phyloP scores from a whole-genome alignment of 35 echinoderm and acorn worm genomes.

The Ptychodera flava region DNA sequence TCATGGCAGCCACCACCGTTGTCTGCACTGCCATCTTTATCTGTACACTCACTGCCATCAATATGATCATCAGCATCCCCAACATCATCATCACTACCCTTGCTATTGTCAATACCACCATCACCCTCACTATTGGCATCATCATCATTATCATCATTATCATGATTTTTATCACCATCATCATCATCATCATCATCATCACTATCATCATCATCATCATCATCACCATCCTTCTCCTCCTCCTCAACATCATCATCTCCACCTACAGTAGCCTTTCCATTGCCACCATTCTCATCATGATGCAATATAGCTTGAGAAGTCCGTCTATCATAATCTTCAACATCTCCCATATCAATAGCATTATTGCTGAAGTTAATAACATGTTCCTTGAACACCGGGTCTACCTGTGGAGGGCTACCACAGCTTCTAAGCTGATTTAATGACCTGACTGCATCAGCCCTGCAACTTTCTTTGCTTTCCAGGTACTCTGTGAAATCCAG shows the following conservation, averaged over 20 bases:
- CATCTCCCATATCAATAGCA: not conserved
- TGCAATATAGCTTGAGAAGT: too few relatives aligned
- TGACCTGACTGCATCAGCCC: not conserved
- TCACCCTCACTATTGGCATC: not conserved
- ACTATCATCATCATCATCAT: not conserved
- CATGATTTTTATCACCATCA: not conserved
- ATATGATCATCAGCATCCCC: not conserved
- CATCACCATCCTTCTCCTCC: not conserved
- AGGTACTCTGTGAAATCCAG: not conserved
- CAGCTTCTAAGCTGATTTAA: not conserved
- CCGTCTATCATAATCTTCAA: too few relatives aligned
- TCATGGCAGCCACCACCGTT: not conserved
- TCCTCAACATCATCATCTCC: not conserved
- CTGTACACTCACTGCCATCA: not conserved
- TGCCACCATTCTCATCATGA: not conserved
- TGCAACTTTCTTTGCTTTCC: not conserved
- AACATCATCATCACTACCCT: not conserved
- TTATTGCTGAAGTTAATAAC: not conserved
- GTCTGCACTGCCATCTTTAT: too few relatives aligned
- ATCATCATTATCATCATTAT: not conserved
- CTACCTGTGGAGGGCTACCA: not conserved
- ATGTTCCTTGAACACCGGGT: not conserved
- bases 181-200: not conserved
- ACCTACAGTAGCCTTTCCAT: not conserved
- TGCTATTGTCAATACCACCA: not conserved